These are phyloP conservation scores for Dicycla oo DNA, from an alignment of 2,888 invertebrate species.

Conservation along the genomic window DNA sequence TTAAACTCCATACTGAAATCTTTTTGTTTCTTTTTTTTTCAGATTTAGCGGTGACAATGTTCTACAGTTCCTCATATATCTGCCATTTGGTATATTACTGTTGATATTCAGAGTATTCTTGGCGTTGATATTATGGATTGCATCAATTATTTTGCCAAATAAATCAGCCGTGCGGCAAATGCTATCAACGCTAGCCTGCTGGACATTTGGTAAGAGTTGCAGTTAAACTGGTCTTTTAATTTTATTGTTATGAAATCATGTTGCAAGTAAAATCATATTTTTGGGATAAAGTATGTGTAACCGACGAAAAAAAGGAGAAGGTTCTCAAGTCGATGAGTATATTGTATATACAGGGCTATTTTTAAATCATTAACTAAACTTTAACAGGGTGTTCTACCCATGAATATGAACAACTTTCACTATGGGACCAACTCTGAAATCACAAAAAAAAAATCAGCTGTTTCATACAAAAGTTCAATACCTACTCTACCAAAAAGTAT, in stretches of 20 bases:
- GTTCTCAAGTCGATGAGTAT: too few relatives aligned
- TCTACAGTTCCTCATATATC: conserved; percentile 88
- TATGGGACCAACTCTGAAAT: too few relatives aligned
- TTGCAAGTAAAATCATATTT: not conserved
- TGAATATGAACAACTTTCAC: too few relatives aligned
- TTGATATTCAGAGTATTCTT: conserved; percentile 86
- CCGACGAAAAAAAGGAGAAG: too few relatives aligned
- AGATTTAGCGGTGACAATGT: conserved; percentile 90
- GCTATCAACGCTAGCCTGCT: conserved; percentile 90
- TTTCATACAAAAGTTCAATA: too few relatives aligned
- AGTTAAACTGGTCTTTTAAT: not conserved
- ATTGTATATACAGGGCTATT: too few relatives aligned
- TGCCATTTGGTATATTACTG: conserved; percentile 90
- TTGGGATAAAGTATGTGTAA: too few relatives aligned
- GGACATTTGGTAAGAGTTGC: conserved; percentile 88
- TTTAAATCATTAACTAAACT: too few relatives aligned
- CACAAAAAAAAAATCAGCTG: too few relatives aligned
- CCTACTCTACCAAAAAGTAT: too few relatives aligned
- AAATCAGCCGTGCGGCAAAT: conserved; percentile 89
- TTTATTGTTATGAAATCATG: conserved; percentile 8
- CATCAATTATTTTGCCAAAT: conserved; percentile 90
- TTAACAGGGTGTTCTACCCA: too few relatives aligned
- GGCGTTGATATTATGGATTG: conserved; percentile 89
- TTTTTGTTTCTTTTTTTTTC: conserved; percentile 60
- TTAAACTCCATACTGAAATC: not conserved